phyloP scores from a whole-genome alignment of 1,140 invertebrate species.

The Pollicipes pollicipes region DNA sequence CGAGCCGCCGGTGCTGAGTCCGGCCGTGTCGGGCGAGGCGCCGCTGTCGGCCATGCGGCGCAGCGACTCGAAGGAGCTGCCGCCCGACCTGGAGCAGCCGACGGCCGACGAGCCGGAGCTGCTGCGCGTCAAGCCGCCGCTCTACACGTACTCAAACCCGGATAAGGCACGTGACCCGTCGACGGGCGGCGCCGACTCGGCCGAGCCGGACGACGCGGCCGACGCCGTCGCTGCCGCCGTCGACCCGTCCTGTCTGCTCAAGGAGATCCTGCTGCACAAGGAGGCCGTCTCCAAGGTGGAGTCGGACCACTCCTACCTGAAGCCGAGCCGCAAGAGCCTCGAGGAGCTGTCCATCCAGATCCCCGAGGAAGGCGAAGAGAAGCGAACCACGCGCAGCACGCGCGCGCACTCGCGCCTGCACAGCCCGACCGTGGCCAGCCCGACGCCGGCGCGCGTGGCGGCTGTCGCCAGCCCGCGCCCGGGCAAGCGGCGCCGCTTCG shows the following conservation, averaged over 20 bases:
- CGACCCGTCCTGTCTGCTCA: neutral
- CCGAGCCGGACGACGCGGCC: neutral
- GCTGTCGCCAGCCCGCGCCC: neutral
- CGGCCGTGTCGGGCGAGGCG: neutral
- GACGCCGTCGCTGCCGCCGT: neutral
- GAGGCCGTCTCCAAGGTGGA: neutral
- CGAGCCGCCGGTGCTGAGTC: neutral
- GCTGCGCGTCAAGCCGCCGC: slow-evolving; percentile 45
- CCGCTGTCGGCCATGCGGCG: neutral
- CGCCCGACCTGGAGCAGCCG: neutral
- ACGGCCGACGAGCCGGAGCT: slow-evolving; percentile 40
- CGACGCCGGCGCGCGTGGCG: slow-evolving; percentile 14
- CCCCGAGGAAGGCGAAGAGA: neutral
- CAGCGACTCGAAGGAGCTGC: neutral
- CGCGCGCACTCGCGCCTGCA: slow-evolving; percentile 20
- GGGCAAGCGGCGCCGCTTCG: neutral
- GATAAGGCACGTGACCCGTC: slow-evolving; percentile 23
- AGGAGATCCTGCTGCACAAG: neutral
- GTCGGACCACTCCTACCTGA: slow-evolving; percentile 4
- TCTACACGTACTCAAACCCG: slow-evolving; percentile 57
- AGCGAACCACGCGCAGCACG: neutral
- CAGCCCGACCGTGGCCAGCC: slow-evolving; percentile 26
- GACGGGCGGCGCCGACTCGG: neutral
- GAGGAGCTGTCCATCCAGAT: slow-evolving; percentile 14
- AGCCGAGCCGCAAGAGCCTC: slow-evolving; percentile 15